Evolutionary conservation across 2,113 vertebrate species (phyloP), one percentile per base, ranked within the genome.

Genomic region (Dendropsophus ebraccatus): DNA sequence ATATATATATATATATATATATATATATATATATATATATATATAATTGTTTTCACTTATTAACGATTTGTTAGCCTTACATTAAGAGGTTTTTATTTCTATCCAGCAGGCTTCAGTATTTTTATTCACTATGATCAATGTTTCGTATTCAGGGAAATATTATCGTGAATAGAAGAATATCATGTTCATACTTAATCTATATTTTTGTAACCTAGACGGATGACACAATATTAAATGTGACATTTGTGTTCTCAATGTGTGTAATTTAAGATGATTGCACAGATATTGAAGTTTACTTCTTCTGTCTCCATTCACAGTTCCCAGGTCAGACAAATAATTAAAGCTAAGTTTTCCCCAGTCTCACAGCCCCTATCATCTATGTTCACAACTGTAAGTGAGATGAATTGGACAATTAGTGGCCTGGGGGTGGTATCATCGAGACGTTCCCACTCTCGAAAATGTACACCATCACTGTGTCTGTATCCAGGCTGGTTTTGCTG

Each of bases 331-430:
- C 37, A 84, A 54, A 60, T 84, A 75, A 84, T 84, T 84, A 32
- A 73, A 65, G 81, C 28, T 56, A 65, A 83, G 28, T 72, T 70
- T 52, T 73, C 49, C 67, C 67, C 5, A 14, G 49, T 21, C 30
- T 62, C 60, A 2, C 14, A 62, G 58, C n/a, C 32, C 41, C 81
- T 54, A 54, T 35, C 67, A 70, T 45, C 47, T n/a, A 32, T 11
- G 32, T 52, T 37, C 41, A 77, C 76, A 47, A 23, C 73, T 56
- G 32, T 80, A 86, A 80, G 47, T 86, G 56, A 87, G 70, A 87
- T 69, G n/a, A 82, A 82, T 76, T 74, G 47, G 56, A 49, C 75
- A 87, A 82, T 82, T 82, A 87, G 58, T 65, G 21, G 76, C 21
- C 50, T 67, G 25, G 23, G 45, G 65, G 25, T 41, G 54, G 12